Conservation (phyloP, 2,888 invertebrate genomes). For the Halictus quadricinctus region DNA sequence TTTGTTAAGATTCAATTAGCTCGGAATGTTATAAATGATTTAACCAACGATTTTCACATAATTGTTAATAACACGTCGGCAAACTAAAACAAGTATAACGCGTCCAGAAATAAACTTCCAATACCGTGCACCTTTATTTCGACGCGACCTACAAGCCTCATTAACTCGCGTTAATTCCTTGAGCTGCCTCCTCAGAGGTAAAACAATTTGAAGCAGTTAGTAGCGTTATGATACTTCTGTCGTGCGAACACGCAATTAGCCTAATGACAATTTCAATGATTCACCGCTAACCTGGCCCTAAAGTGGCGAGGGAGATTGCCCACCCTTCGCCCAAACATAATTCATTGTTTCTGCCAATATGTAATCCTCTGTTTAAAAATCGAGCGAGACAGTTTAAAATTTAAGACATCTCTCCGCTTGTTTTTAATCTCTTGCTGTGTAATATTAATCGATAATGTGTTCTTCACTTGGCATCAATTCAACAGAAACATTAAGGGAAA, state of each 20-base stretch:
- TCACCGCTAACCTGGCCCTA: background rate
- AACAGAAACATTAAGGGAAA: background rate
- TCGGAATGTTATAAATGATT: background rate
- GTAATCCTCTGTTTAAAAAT: background rate
- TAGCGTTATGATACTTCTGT: background rate
- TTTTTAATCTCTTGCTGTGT: background rate
- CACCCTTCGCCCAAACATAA: background rate
- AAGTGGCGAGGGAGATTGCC: background rate
- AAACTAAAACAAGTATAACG: background rate
- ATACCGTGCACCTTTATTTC: background rate
- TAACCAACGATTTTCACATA: background rate
- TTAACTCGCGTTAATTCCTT: background rate
- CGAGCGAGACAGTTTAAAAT: background rate
- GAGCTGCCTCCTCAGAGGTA: background rate
- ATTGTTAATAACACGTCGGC: background rate
- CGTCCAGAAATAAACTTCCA: background rate
- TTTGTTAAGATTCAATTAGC: background rate
- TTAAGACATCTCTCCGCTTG: background rate
- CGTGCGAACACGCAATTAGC: background rate
- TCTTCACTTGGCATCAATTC: background rate
- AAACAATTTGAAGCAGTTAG: background rate
- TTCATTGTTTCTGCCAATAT: background rate
- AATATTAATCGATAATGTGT: background rate
- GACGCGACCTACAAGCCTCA: background rate
- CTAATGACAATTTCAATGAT: constrained; percentile 1